These are phyloP conservation scores for Trichonephila inaurata DNA, from an alignment of 1,140 invertebrate genomes.

Conservation along the genomic window DNA sequence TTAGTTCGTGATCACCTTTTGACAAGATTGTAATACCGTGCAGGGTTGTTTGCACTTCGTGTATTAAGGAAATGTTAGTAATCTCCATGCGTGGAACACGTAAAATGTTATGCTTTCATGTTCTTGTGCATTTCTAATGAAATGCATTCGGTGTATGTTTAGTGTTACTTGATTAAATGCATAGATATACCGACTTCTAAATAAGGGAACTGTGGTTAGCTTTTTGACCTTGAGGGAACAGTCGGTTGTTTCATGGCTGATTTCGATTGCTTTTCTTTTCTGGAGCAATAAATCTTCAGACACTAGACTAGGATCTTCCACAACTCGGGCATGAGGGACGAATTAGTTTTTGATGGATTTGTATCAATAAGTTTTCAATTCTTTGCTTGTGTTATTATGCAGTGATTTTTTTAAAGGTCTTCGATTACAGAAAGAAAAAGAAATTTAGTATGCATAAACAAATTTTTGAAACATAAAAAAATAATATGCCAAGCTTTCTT, in stretches of 20 bases:
- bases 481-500: too few relatives aligned
- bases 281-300: slow-evolving; percentile 35
- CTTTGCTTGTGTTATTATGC: too few relatives aligned
- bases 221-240: slow-evolving; percentile 18
- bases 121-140: slow-evolving; percentile 2
- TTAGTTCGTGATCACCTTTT: slow-evolving; percentile 55
- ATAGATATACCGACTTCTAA: slow-evolving; percentile 42
- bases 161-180: slow-evolving; percentile 59
- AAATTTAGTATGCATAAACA: too few relatives aligned
- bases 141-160: slow-evolving; percentile 3
- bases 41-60: slow-evolving; percentile 68
- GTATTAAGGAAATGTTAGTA: not conserved
- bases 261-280: slow-evolving; percentile 18
- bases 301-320: not conserved
- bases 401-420: too few relatives aligned
- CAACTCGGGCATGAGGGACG: not conserved
- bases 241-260: slow-evolving; percentile 37
- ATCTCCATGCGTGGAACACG: slow-evolving; percentile 14
- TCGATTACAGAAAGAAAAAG: too few relatives aligned
- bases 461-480: too few relatives aligned
- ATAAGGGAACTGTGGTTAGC: slow-evolving; percentile 59
- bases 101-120: not conserved
- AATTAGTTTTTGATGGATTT: not conserved
- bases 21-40: slow-evolving; percentile 46
- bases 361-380: not conserved